Evolutionary conservation across 1,140 invertebrate genomes (phyloP).

Genomic region (Apis dorsata): DNA sequence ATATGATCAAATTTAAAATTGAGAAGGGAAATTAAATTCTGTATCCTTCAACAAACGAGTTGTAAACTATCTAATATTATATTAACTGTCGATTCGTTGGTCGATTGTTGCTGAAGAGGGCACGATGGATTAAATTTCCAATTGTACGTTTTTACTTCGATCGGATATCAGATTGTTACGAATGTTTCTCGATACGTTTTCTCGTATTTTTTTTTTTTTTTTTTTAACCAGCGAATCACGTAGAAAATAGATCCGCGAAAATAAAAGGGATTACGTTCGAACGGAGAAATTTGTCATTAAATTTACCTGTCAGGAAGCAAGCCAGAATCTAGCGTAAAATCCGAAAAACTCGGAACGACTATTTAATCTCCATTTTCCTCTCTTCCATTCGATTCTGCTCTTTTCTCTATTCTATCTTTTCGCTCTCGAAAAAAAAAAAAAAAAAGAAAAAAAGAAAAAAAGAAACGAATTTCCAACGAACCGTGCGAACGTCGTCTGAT

Average conservation of each 20-base stretch:
- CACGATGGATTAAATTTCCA: neutral
- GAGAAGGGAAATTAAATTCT: too few relatives aligned
- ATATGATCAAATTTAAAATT: too few relatives aligned
- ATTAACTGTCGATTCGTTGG: too few relatives aligned
- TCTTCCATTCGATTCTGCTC: neutral
- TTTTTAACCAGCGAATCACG: neutral
- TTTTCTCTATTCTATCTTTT: neutral
- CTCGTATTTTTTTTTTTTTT: neutral
- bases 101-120: too few relatives aligned
- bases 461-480: neutral
- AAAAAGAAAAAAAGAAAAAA: neutral
- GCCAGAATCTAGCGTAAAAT: neutral
- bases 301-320: neutral
- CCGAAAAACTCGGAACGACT: neutral
- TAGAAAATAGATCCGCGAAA: neutral
- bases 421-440: neutral
- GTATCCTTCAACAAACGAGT: too few relatives aligned
- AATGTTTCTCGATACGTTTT: neutral
- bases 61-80: too few relatives aligned
- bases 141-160: neutral
- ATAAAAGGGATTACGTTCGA: slow-evolving; percentile 4
- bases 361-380: neutral
- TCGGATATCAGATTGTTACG: neutral
- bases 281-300: neutral
- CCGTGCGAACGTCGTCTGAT: neutral